Base-by-base conservation (phyloP, 1,140 invertebrate genomes). In the Anoplophora glabripennis region DNA sequence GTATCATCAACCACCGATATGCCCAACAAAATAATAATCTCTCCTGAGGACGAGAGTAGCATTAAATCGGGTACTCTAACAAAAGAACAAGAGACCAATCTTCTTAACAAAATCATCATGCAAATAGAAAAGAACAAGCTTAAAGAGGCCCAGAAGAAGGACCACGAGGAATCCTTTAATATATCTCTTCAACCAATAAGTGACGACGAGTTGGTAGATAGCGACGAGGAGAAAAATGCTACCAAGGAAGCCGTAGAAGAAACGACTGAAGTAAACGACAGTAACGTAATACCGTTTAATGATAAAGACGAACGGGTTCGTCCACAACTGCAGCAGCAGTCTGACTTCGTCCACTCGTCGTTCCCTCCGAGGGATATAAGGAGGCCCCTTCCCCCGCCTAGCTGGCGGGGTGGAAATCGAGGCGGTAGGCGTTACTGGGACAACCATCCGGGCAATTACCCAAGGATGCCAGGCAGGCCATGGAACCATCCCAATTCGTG, bases 101-200 rank as follows among this genome's bases (percentile, higher is more conserved):
- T 94, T 3, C 85, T 90, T 63, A 87, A 90, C 69, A 87, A 89
- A 70, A 85, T 90, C 1, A 76, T 91, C 38, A 83, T 88, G 61
- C 83, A 93, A 59, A 89, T 90, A 62, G 89, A 93, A 63, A 84
- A 84, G 12, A 83, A 89, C 56, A 91, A 92, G 72, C 71, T 91
- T 5, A 83, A 87, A 59, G 89, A 90, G 37, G 86, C 87, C 0
- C 85, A 89, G 65, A 80, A 86, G 18, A 84, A 85, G 28, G 87
- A 89, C 45, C 79, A 78, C 0, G 67, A 73, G 59, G 65, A 69
- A 41, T 63, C 59, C 2, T 64, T 54, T 7, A 71, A 67, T 44
- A 53, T 68, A 37, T 65, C 65, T 14, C 56, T 73, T 2, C 70
- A 72, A 70, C 67, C 70, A 5, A 71, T 73, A 18, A 81, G 74